phyloP scores from a whole-genome alignment of 2,113 vertebrate genomes.

The Ailuropoda melanoleuca region DNA sequence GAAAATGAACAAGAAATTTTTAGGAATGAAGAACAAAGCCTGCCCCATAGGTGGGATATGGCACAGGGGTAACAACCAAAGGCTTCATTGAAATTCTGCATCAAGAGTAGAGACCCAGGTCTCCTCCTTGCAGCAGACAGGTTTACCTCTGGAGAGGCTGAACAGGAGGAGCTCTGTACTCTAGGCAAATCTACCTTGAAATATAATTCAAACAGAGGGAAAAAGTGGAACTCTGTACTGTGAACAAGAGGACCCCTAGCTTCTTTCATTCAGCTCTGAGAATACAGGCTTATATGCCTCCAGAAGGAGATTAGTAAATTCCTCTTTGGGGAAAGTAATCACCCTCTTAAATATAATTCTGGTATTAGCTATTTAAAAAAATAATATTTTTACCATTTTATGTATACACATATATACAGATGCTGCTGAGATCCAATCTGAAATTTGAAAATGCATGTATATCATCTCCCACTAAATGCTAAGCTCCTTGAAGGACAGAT shows the following conservation, averaged over 20 bases:
- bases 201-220: background rate
- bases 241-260: background rate
- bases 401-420: background rate
- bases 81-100: background rate
- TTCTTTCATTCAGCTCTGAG: background rate
- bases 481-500: slow-evolving; percentile 2
- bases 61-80: background rate
- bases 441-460: background rate
- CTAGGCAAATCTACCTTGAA: background rate
- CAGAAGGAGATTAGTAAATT: background rate
- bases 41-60: background rate
- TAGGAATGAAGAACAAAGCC: background rate
- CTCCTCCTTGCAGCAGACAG: background rate
- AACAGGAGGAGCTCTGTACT: background rate
- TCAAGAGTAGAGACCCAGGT: background rate
- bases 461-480: background rate
- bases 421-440: background rate
- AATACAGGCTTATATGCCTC: background rate
- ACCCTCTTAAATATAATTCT: slow-evolving; percentile 20
- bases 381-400: background rate
- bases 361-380: slow-evolving; percentile 1
- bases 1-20: background rate
- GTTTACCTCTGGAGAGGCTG: background rate
- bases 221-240: background rate
- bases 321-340: background rate